Percentiles rank a stretch among this genome's conserved stretches.
phyloP scores from a whole-genome alignment of 1,140 invertebrate genomes.

The Zelostemma sp. region DNA sequence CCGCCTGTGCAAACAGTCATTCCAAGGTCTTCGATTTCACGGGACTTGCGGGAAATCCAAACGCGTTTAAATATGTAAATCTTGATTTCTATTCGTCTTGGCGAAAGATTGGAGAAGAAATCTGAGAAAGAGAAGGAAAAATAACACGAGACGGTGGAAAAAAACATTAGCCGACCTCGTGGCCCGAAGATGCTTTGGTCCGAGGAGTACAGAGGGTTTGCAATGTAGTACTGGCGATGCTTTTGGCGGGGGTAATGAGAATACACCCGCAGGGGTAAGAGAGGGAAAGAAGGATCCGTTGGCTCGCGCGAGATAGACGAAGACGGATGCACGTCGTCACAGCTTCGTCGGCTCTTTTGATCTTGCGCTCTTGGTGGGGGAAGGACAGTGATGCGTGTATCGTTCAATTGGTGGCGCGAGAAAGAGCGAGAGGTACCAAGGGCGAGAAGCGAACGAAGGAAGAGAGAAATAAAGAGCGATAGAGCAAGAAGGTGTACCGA shows the following conservation, averaged over 20 bases:
- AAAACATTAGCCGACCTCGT: background rate
- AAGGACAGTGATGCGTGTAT: conserved; percentile 44
- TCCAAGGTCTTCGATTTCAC: too few species aligned
- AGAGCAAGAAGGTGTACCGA: background rate
- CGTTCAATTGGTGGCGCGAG: conserved; percentile 46
- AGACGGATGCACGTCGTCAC: conserved; percentile 55
- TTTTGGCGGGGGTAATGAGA: conserved; percentile 53
- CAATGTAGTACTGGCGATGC: conserved; percentile 17
- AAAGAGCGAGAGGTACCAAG: background rate
- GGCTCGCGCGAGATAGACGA: conserved; percentile 49
- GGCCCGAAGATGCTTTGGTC: conserved; percentile 1
- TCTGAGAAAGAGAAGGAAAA: background rate
- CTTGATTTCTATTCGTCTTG: too few species aligned
- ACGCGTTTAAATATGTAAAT: too few species aligned
- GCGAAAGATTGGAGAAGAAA: too few species aligned
- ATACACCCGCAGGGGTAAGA: conserved; percentile 36
- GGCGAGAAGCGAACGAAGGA: background rate
- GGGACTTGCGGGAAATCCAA: too few species aligned
- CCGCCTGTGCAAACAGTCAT: too few species aligned
- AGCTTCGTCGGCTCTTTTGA: conserved; percentile 57
- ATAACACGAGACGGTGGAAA: background rate
- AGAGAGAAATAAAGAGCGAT: conserved; percentile 6
- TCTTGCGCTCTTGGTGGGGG: conserved; percentile 46
- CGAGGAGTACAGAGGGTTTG: conserved; percentile 18
- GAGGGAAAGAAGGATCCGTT: conserved; percentile 49